These are phyloP conservation scores for Pavo muticus DNA, from an alignment of 2,113 vertebrate genomes.

Conservation along the genomic window DNA sequence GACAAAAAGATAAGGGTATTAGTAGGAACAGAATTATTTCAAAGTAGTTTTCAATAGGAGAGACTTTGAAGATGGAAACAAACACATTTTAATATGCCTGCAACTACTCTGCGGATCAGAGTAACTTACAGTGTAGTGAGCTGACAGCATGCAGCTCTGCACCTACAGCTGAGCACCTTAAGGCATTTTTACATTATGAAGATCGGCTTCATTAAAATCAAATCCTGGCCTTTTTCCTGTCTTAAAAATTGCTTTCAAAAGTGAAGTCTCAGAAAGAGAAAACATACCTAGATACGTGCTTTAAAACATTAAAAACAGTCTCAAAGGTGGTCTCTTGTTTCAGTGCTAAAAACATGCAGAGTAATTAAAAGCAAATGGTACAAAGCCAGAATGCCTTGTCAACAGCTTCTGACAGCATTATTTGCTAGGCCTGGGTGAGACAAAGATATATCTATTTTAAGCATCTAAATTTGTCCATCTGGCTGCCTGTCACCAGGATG, in stretches of 20 bases:
- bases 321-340: slow-evolving; percentile 52
- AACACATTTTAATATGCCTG: not conserved
- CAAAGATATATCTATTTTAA: not conserved
- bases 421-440: not conserved
- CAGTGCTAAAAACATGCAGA: not conserved
- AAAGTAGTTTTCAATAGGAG: not conserved
- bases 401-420: not conserved
- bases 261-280: not conserved
- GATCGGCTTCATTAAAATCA: not conserved
- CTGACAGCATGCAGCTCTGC: not conserved
- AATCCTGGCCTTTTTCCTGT: not conserved
- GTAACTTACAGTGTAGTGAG: not conserved
- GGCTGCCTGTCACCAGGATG: not conserved
- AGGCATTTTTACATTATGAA: not conserved
- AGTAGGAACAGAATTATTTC: not conserved
- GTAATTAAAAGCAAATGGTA: slow-evolving; percentile 66
- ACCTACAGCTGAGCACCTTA: not conserved
- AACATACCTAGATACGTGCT: not conserved
- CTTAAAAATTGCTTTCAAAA: not conserved
- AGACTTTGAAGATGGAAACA: not conserved
- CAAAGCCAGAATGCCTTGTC: not conserved
- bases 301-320: slow-evolving; percentile 19
- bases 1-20: not conserved
- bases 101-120: not conserved
- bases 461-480: not conserved